These are phyloP conservation scores for Psittacula derbiana DNA, from an alignment of 2,797 vertebrate species.

Conservation along the genomic window DNA sequence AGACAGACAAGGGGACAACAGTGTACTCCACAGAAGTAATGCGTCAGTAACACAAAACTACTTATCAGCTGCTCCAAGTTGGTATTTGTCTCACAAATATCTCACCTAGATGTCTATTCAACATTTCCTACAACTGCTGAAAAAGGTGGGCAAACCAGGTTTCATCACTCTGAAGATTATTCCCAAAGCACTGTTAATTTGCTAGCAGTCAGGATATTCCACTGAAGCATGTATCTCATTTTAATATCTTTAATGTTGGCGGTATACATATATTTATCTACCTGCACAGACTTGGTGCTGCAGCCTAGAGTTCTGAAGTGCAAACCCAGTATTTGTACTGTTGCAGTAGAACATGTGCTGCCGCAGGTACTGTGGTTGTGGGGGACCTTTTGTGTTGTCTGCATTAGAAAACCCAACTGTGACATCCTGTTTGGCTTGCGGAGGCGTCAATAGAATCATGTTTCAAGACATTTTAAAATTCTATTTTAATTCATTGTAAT, in stretches of 20 bases:
- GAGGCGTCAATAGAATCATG: slow-evolving; percentile 73
- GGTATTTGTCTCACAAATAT: not conserved
- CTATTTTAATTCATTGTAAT: slow-evolving; percentile 79
- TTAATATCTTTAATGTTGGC: not conserved
- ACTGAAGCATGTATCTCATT: not conserved
- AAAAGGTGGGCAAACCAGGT: not conserved
- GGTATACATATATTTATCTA: not conserved
- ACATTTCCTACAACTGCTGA: not conserved
- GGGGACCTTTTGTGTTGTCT: slow-evolving; percentile 47
- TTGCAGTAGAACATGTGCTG: not conserved
- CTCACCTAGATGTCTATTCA: not conserved
- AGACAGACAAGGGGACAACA: not conserved
- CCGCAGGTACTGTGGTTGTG: not conserved
- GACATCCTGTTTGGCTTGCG: slow-evolving; percentile 52
- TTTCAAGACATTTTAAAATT: slow-evolving; percentile 77
- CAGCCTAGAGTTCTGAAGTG: not conserved
- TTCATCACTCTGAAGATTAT: not conserved
- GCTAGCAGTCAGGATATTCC: not conserved
- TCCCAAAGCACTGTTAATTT: not conserved
- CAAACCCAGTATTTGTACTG: not conserved
- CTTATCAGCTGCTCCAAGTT: not conserved
- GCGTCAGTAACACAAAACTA: accelerated
- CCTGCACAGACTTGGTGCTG: not conserved
- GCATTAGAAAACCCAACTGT: slow-evolving; percentile 63
- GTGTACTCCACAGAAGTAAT: not conserved